A percentile compares a stretch with the other conserved stretches of the same genome.
Conservation (phyloP, 2,888 invertebrate species). For the Pandemis heparana region DNA sequence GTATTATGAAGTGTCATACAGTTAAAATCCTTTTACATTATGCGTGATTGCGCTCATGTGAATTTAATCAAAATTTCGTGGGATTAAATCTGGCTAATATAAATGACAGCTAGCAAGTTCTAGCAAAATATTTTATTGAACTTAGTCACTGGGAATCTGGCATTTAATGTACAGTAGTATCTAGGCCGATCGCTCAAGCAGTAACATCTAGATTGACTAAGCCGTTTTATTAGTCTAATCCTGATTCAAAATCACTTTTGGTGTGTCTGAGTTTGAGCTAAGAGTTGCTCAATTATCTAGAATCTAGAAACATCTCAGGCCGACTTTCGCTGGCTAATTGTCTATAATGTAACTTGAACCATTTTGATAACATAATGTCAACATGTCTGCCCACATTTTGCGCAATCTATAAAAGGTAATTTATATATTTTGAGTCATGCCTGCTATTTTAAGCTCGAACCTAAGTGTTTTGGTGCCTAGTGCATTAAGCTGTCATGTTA, state of each 20-base stretch:
- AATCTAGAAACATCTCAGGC: slow-evolving; percentile 55
- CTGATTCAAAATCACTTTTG: slow-evolving; percentile 80
- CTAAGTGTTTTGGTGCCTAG: slow-evolving; percentile 52
- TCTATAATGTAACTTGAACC: slow-evolving; percentile 68
- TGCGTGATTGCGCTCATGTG: slow-evolving; percentile 34
- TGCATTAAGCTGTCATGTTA: slow-evolving; percentile 71
- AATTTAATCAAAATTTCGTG: slow-evolving; percentile 41
- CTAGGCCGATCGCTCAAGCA: slow-evolving; percentile 80
- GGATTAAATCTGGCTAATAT: slow-evolving; percentile 18
- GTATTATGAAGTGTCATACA: slow-evolving; percentile 24
- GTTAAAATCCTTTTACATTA: slow-evolving; percentile 33
- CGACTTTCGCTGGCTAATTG: slow-evolving; percentile 79
- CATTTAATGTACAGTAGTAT: slow-evolving; percentile 78
- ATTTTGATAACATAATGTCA: slow-evolving; percentile 76
- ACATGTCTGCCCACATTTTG: slow-evolving; percentile 73
- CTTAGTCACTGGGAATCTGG: slow-evolving; percentile 82
- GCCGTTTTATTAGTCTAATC: slow-evolving; percentile 81
- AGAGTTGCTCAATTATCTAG: slow-evolving; percentile 41
- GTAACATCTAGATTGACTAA: slow-evolving; percentile 80
- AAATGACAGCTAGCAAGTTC: slow-evolving; percentile 43
- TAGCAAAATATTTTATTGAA: slow-evolving; percentile 52
- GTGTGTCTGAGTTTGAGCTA: slow-evolving; percentile 59
- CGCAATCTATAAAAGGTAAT: slow-evolving; percentile 63
- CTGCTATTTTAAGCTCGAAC: slow-evolving; percentile 51
- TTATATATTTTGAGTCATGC: slow-evolving; percentile 55